Evolutionary conservation across 2,797 vertebrate species (phyloP).

Genomic region (Taenioides sp.): DNA sequence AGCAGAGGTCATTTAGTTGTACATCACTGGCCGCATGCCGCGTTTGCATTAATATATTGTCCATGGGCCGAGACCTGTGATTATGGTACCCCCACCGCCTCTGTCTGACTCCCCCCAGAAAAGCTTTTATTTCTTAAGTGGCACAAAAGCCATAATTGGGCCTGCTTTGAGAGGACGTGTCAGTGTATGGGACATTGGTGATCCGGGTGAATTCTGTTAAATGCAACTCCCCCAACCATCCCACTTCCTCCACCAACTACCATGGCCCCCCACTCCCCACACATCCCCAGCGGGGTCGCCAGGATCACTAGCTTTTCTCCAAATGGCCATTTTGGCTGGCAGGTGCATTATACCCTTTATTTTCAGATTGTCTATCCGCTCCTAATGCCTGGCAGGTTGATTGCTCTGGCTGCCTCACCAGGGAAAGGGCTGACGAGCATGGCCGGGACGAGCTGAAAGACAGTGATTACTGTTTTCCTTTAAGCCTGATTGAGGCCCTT

Average conservation of each 20-base stretch:
- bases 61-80: conserved; percentile 84
- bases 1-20: conserved; percentile 72
- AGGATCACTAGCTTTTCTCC: conserved; percentile 99
- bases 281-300: conserved; percentile 96
- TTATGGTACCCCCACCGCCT: conserved; percentile 72
- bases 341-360: conserved; percentile 99
- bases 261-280: conserved; percentile 40
- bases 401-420: conserved; percentile 98
- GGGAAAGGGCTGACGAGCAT: conserved; percentile 96
- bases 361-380: conserved; percentile 99
- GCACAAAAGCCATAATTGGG: conserved; percentile 99
- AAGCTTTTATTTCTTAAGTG: conserved; percentile 98
- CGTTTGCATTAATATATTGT: conserved; percentile 86
- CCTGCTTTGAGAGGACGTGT: conserved; percentile 98
- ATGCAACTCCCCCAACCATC: conserved; percentile 72
- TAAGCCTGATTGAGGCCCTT: conserved; percentile 99
- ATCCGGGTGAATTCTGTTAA: conserved; percentile 99
- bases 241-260: conserved; percentile 22
- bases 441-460: conserved; percentile 96
- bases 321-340: conserved; percentile 99
- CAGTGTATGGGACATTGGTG: conserved; percentile 94
- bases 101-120: conserved; percentile 71
- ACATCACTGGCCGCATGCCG: conserved; percentile 72
- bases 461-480: conserved; percentile 99
- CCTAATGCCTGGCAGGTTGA: conserved; percentile 99